phyloP scores from a whole-genome alignment of 1,140 invertebrate genomes.

The Sminthurides bifidus region DNA sequence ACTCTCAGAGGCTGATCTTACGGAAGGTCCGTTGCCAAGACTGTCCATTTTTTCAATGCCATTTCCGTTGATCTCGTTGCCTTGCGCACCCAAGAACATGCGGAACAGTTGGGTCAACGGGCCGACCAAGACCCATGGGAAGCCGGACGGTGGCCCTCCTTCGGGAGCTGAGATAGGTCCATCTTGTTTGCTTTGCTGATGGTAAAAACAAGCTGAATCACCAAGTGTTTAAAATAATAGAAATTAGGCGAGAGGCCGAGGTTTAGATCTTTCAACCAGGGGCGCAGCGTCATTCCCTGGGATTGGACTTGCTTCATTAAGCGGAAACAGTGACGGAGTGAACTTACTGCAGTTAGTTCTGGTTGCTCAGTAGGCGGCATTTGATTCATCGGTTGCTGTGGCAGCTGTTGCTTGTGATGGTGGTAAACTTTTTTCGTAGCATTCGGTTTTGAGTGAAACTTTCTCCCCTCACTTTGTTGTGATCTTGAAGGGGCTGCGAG shows the following conservation, averaged over 20 bases:
- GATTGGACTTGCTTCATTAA: not conserved
- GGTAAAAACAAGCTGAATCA: not conserved
- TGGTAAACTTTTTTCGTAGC: slow-evolving; percentile 34
- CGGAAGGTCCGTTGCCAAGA: slow-evolving; percentile 4
- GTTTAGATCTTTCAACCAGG: not conserved
- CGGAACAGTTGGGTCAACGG: slow-evolving; percentile 25
- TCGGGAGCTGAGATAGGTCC: not conserved
- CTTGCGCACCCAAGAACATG: slow-evolving; percentile 25
- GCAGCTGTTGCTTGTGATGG: slow-evolving; percentile 13
- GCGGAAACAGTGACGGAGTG: not conserved
- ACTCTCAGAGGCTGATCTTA: not conserved
- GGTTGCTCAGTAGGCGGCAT: not conserved
- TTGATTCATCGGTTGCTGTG: too few species aligned
- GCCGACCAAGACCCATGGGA: slow-evolving; percentile 22
- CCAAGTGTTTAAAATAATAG: not conserved
- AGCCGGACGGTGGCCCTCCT: slow-evolving; percentile 3
- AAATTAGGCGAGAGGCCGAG: not conserved
- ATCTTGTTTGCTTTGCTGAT: slow-evolving; percentile 5
- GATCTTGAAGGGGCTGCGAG: slow-evolving; percentile 17
- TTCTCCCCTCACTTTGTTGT: slow-evolving; percentile 27
- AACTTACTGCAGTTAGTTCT: not conserved
- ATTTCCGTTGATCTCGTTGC: slow-evolving; percentile 25
- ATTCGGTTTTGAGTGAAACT: slow-evolving; percentile 35
- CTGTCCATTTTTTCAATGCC: slow-evolving; percentile 30
- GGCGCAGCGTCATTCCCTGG: not conserved